Evolutionary conservation across 2,113 vertebrate species (phyloP).

Genomic region (Euleptes europaea): DNA sequence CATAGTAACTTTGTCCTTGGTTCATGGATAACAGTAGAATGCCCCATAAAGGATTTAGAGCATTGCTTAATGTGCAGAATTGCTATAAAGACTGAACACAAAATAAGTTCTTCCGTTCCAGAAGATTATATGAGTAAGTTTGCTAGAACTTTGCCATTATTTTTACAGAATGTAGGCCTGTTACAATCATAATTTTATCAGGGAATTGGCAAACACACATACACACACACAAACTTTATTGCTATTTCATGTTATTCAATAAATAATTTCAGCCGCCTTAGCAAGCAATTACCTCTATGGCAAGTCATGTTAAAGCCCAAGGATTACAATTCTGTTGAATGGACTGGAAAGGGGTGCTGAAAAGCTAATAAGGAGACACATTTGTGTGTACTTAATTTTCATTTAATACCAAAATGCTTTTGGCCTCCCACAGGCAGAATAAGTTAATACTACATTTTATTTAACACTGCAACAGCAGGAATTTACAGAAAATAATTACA

Average conservation of each 20-base stretch:
- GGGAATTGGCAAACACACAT: background rate
- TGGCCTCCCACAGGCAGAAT: slow-evolving; percentile 37
- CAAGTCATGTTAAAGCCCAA: slow-evolving; percentile 14
- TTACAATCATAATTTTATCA: slow-evolving; percentile 23
- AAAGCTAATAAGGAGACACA: slow-evolving; percentile 20
- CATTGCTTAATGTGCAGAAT: slow-evolving; percentile 45
- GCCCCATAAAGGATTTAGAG: slow-evolving; percentile 33
- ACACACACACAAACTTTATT: background rate
- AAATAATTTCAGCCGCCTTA: slow-evolving; percentile 34
- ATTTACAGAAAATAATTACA: slow-evolving; percentile 21
- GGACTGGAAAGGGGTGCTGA: slow-evolving; percentile 14
- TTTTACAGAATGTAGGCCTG: background rate
- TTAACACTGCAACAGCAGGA: slow-evolving; percentile 40
- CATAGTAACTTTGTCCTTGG: too few species aligned
- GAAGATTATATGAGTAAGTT: background rate
- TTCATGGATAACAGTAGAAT: slow-evolving; percentile 18
- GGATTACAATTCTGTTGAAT: slow-evolving; percentile 7
- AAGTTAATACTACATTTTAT: slow-evolving; percentile 48
- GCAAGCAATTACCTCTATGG: slow-evolving; percentile 29
- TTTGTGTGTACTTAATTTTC: slow-evolving; percentile 41
- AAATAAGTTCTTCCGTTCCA: slow-evolving; percentile 15
- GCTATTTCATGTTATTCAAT: slow-evolving; percentile 32
- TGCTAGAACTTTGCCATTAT: slow-evolving; percentile 37
- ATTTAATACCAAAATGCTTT: slow-evolving; percentile 24
- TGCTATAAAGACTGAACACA: slow-evolving; percentile 15